phyloP scores from a whole-genome alignment of 2,888 invertebrate species.

The Pyrrhia umbra region DNA sequence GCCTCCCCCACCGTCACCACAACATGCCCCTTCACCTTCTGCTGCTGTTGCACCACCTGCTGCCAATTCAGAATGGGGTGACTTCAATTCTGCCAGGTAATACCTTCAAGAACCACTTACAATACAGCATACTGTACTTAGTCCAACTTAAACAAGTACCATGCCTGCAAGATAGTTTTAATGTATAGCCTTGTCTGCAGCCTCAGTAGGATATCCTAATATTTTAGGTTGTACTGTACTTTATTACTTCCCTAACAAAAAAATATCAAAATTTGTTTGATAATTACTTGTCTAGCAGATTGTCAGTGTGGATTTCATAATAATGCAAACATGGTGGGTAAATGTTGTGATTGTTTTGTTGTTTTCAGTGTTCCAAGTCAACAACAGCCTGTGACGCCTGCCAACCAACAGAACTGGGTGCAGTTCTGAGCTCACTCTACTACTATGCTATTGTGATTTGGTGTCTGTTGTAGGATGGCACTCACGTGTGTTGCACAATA shows the following conservation, averaged over 20 bases:
- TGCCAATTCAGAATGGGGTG: constrained; percentile 93
- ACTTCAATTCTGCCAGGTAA: constrained; percentile 93
- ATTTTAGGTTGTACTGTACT: background rate
- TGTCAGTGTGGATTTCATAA: background rate
- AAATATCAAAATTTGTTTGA: background rate
- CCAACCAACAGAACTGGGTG: constrained; percentile 87
- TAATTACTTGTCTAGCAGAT: background rate
- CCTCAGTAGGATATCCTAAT: too few species aligned
- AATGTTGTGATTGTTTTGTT: constrained; percentile 19
- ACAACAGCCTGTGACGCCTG: constrained; percentile 79
- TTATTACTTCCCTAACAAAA: background rate
- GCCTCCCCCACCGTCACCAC: constrained; percentile 94
- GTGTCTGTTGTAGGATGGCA: constrained; percentile 71
- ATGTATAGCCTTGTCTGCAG: too few species aligned
- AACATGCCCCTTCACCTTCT: constrained; percentile 92
- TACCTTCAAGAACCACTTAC: too few species aligned
- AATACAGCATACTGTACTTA: too few species aligned
- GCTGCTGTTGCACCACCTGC: constrained; percentile 82
- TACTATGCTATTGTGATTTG: constrained; percentile 75
- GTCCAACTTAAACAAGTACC: too few species aligned
- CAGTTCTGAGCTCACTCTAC: constrained; percentile 78
- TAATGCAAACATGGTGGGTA: constrained; percentile 2
- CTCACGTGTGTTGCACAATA: constrained; percentile 81
- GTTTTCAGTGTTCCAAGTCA: constrained; percentile 78
- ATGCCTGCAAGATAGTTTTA: too few species aligned